phyloP scores from a whole-genome alignment of 1,140 invertebrate genomes.

The Schlechtendalia chinensis region DNA sequence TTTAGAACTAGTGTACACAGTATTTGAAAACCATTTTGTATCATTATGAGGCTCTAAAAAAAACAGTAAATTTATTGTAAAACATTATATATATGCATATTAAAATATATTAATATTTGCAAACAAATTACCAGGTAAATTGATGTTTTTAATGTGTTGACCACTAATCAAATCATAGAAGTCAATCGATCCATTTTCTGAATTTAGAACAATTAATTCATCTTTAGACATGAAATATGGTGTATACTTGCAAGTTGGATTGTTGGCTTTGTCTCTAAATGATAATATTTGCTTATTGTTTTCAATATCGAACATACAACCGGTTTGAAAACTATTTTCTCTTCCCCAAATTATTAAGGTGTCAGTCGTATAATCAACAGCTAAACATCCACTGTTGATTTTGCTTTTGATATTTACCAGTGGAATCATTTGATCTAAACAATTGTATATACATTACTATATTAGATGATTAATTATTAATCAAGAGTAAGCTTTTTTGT shows the following conservation, averaged over 20 bases:
- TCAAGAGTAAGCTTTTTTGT: background rate
- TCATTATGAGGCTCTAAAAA: background rate
- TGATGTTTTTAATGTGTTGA: background rate
- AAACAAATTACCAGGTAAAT: constrained; percentile 7
- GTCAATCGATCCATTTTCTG: constrained; percentile 12
- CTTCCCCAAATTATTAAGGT: constrained; percentile 32
- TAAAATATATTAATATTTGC: background rate
- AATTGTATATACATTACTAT: background rate
- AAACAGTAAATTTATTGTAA: background rate
- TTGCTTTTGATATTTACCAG: constrained; percentile 8
- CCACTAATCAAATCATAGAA: constrained; percentile 15
- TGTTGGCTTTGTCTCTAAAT: background rate
- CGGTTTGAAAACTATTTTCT: background rate
- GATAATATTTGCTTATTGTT: background rate
- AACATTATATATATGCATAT: too few relatives aligned
- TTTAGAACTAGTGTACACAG: constrained; percentile 20
- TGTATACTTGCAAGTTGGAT: background rate
- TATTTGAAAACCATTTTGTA: constrained; percentile 39
- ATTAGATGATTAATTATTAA: background rate
- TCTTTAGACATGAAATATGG: constrained; percentile 37
- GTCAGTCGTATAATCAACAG: constrained; percentile 22
- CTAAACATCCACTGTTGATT: constrained; percentile 17
- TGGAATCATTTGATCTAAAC: constrained; percentile 40
- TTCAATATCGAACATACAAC: constrained; percentile 22
- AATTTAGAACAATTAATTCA: constrained; percentile 32